Base-by-base conservation (phyloP, 2,797 vertebrate genomes). In the Urocyon cinereoargenteus region DNA sequence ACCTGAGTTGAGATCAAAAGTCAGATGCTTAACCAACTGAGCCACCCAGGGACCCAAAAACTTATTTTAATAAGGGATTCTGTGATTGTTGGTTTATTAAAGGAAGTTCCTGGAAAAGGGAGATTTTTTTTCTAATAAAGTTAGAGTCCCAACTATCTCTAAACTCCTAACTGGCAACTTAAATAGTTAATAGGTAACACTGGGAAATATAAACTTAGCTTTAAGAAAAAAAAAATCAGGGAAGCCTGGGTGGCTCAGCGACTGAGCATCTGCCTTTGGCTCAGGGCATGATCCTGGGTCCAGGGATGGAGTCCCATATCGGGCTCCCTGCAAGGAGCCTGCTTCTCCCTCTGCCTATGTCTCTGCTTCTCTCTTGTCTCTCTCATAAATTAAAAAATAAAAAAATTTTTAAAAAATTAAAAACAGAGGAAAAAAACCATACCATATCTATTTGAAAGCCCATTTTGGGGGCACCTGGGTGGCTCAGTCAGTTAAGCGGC, bases 401-500 rank as follows among this genome's bases (percentile, higher is more conserved):
- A 45, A 45, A 40, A 40, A 5, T 36, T 36, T 36, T 36, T 36
- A 5, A 45, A 45, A 45, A 45, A 45, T 45, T 45, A 45, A 45
- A 45, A 45, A 45, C 40, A 45, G 40, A 45, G 40, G 40, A 6
- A 73, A 96, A 97, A 89, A 97, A 86, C 24, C 73, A 53, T 59
- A 34, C 36, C 49, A 84, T 64, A 82, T 92, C 31, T 75, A 90
- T 40, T 61, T 31, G 91, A 77, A 97, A 98, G 94, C 55, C 62
- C 75, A 12, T 93, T 97, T 98, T 45, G 40, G 40, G 7, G 40
- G 7, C 40, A 45, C 7, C 40, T 45, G 40, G 40, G 40, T 8
- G 40, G 7, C 40, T 45, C 40, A 45, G 40, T 45, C 40, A 45
- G 1, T 45, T 45, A 45, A 45, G 40, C 5, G 40, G 40, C 40